Percentiles rank a stretch among this genome's conserved stretches.
Conservation (phyloP, 2,888 invertebrate species). For the Megastigmus dorsalis region DNA sequence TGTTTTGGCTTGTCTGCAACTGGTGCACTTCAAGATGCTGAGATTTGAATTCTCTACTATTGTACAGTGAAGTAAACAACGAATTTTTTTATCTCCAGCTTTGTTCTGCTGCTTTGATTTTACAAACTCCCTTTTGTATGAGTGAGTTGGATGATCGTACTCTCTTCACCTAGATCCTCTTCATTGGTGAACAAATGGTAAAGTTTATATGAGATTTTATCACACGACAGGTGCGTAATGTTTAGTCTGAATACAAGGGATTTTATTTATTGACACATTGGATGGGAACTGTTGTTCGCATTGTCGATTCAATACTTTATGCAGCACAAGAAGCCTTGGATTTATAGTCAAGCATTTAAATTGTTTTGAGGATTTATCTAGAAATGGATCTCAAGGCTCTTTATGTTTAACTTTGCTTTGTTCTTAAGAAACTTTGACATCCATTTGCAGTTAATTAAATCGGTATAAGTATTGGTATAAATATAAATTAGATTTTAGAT, state of each 20-base stretch:
- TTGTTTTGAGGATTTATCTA: conserved; percentile 12
- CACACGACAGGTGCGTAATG: neutral
- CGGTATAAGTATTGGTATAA: neutral
- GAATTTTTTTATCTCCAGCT: neutral
- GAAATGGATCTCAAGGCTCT: conserved; percentile 2
- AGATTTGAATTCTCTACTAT: neutral
- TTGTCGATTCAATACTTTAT: conserved; percentile 20
- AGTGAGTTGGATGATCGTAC: neutral
- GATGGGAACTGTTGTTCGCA: neutral
- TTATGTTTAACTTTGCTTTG: conserved; percentile 2
- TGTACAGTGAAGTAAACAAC: too few species aligned
- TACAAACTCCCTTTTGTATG: neutral
- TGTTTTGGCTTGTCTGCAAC: neutral
- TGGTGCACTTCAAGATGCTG: neutral
- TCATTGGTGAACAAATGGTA: conserved; percentile 2
- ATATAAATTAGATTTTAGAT: too few species aligned
- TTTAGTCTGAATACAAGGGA: neutral
- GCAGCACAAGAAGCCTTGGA: neutral
- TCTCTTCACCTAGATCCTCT: conserved; percentile 4
- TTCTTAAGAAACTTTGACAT: conserved; percentile 20
- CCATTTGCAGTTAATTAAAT: conserved; percentile 1
- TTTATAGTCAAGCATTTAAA: neutral
- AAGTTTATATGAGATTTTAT: conserved; percentile 28
- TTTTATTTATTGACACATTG: conserved; percentile 21
- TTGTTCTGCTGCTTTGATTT: neutral